Percentiles rank a stretch among this genome's conserved stretches.
These are phyloP conservation scores for Nasonia oneida DNA, from an alignment of 2,888 invertebrate species.

Conservation along the genomic window DNA sequence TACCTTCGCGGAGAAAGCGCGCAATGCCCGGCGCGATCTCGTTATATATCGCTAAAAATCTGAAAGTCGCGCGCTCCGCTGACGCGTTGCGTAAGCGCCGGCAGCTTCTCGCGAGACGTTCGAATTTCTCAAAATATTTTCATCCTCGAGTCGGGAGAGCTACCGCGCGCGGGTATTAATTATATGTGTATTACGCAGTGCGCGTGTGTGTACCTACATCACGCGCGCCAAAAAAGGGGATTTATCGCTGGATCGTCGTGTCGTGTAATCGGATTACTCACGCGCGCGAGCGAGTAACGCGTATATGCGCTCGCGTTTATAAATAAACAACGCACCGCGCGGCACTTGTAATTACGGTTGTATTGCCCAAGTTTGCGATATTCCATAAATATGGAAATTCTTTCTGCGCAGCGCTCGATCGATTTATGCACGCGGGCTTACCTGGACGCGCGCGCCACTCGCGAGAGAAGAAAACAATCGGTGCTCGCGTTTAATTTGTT, in stretches of 20 bases:
- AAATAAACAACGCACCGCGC: not conserved
- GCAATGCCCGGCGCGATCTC: constrained; percentile 20
- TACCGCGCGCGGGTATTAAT: constrained; percentile 26
- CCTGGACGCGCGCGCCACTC: not conserved
- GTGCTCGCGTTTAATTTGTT: not conserved
- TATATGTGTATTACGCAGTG: not conserved
- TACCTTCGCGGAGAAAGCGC: constrained; percentile 46
- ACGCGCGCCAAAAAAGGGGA: not conserved
- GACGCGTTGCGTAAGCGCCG: not conserved
- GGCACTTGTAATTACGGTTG: constrained; percentile 2
- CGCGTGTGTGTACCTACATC: not conserved
- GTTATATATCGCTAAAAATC: constrained; percentile 52
- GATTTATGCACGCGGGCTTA: constrained; percentile 35
- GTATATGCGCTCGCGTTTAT: not conserved
- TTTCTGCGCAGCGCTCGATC: constrained; percentile 30
- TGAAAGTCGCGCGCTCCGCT: constrained; percentile 41
- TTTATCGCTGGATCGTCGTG: not conserved
- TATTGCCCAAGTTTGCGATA: constrained; percentile 18
- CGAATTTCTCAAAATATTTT: constrained; percentile 41
- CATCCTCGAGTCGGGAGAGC: not conserved
- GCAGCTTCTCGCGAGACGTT: constrained; percentile 11
- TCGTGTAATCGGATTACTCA: not conserved
- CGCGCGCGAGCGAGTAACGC: too few species aligned
- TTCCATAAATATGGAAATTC: constrained; percentile 53
- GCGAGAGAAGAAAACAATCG: not conserved